Base-by-base conservation (phyloP, 2,113 vertebrate species). In the Chunga burmeisteri region DNA sequence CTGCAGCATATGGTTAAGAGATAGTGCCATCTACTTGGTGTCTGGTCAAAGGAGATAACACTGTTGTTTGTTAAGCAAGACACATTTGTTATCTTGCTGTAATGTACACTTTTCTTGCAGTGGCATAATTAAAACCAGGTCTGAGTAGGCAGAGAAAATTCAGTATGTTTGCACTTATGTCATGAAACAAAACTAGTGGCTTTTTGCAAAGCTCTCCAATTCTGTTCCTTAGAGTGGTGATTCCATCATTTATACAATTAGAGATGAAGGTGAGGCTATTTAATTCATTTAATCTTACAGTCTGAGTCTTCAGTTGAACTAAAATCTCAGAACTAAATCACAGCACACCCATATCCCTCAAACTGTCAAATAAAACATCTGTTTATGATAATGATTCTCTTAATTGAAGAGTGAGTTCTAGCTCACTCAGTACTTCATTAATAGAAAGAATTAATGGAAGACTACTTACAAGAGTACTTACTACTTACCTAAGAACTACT, bases 31-130 rank as follows among this genome's bases (percentile, higher is more conserved):
- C 65, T 81, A 34, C 81, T 75, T 58, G 38, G 90, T 53, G 81
- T 32, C 87, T 97, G 95, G 81, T 84, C 38, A 50, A 22, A n/a
- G 70, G 59, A 96, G 95, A 96, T 96, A 96, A 84, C 42, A 7
- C 36, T 46, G 79, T 47, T 93, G 75, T 66, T 93, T 81, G 65
- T 58, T 58, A 36, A 94, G 63, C 40, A 81, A 77, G 90, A 47
- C 84, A 17, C 30, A 22, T 12, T 53, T 94, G 84, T 95, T 95
- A 83, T 94, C 94, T 91, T 63, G 4, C 87, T 89, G 72, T 78
- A 81, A 5, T 73, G 77, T 23, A 2, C 59, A 23, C 87, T 91
- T 84, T 6, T 70, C 95, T 85, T 70, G 80, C 81, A n/a, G 25
- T 44, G 63, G 38, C 32, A 15, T 5, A 5, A 42, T 73, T 9